These are phyloP conservation scores for Drosophila barbarae DNA, from an alignment of 2,888 invertebrate species.

Conservation along the genomic window DNA sequence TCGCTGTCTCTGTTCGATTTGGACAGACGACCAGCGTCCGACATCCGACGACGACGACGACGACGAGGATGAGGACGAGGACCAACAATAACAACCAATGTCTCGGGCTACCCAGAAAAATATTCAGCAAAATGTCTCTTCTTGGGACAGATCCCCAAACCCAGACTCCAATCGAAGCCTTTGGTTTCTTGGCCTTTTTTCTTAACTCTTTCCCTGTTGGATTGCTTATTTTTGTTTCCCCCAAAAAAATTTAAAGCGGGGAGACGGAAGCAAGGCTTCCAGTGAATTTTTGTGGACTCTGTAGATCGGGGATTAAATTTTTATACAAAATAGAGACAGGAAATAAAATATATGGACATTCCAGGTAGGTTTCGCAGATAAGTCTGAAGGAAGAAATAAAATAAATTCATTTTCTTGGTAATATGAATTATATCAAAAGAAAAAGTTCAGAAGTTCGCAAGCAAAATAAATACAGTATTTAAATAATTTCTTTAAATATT, in stretches of 20 bases:
- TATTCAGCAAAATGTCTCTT: constrained; percentile 64
- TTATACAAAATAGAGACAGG: constrained; percentile 11
- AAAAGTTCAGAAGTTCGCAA: too few relatives aligned
- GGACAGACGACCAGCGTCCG: constrained; percentile 49
- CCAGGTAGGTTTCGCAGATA: neutral
- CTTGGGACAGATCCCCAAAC: constrained; percentile 11
- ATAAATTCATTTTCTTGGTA: neutral
- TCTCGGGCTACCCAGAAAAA: constrained; percentile 42
- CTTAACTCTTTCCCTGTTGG: constrained; percentile 3
- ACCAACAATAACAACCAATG: constrained; percentile 30
- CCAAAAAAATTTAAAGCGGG: neutral
- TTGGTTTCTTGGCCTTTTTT: neutral
- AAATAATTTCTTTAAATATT: too few relatives aligned
- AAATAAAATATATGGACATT: constrained; percentile 3
- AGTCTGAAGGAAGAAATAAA: neutral
- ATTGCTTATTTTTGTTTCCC: constrained; percentile 22
- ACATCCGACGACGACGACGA: constrained; percentile 1
- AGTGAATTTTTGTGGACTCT: constrained; percentile 23
- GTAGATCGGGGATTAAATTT: neutral
- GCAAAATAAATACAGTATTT: too few relatives aligned
- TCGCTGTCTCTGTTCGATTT: constrained; percentile 64
- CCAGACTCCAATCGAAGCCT: constrained; percentile 9
- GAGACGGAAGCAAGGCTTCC: constrained; percentile 25
- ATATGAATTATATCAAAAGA: neutral
- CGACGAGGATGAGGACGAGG: constrained; percentile 4